A percentile compares a stretch with the other conserved stretches of the same genome.
Evolutionary conservation across 2,113 vertebrate genomes (phyloP).

Genomic region (Bungarus multicinctus): DNA sequence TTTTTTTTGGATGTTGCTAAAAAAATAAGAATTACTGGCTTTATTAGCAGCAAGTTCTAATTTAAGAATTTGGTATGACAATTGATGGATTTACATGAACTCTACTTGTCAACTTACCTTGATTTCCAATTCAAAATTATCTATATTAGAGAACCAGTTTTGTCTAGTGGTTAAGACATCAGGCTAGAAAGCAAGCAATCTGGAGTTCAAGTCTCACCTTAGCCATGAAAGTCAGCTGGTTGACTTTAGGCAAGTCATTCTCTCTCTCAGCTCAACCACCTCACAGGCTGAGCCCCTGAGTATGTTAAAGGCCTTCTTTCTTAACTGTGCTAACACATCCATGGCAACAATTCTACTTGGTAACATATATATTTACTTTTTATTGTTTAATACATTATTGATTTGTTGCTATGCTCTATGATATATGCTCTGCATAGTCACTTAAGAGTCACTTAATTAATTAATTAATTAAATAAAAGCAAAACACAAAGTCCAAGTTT

Average conservation of each 20-base stretch:
- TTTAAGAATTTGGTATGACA: neutral
- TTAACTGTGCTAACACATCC: neutral
- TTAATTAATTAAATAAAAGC: neutral
- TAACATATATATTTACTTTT: neutral
- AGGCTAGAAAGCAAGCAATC: neutral
- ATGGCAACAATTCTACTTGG: neutral
- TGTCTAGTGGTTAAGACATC: neutral
- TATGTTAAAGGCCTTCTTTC: neutral
- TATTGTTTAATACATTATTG: neutral
- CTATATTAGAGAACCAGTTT: neutral
- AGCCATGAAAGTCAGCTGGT: neutral
- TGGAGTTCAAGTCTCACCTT: neutral
- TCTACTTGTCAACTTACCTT: neutral
- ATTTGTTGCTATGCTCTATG: neutral
- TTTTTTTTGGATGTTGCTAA: conserved; percentile 21
- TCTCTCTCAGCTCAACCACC: neutral
- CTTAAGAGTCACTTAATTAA: neutral
- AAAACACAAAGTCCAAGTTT: neutral
- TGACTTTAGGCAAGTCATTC: neutral
- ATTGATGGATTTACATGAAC: neutral
- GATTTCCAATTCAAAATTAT: neutral
- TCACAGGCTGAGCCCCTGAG: neutral
- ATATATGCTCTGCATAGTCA: neutral
- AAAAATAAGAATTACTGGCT: neutral
- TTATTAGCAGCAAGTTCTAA: neutral